Base-by-base conservation (phyloP, 1,140 invertebrate species). In the Diabrotica virgifera region DNA sequence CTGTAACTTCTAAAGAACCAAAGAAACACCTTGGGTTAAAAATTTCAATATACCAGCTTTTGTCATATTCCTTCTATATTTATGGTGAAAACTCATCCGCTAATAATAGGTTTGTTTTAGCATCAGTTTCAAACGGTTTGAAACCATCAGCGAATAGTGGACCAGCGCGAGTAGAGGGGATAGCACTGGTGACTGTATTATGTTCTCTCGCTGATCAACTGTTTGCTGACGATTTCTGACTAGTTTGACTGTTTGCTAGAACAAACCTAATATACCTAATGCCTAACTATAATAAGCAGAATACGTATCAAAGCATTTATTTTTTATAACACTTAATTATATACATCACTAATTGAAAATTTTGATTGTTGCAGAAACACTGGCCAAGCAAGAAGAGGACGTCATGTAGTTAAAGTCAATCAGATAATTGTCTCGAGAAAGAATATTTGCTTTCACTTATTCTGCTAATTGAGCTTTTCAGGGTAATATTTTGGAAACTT, bases 341-440 rank as follows among this genome's bases (percentile, higher is more conserved):
- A 11, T 52, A 52, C n/a, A 52, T 52, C 6, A n/a, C n/a, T 52
- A 12, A 12, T 12, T 52, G 14, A 5, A 14, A 55, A 55, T 13
- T 55, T 55, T 55, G 8, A 6, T 55, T 55, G 14, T 55, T 55
- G 9, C 53, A 55, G 53, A 55, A 55, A 7, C 36, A 13, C 13
- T 55, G 14, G 53, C 13, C 6, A 55, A 24, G 36, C 53, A 55
- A 55, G 53, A 55, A 55, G 53, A 55, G 14, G 53, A 55, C 36
- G 53, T 13, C 53, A 13, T 55, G 53, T 55, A 55, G 36, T 13
- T 55, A n/a, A 24, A 14, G 14, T 10, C 14, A 24, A 10, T 14
- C 36, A 24, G 53, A 55, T 10, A 55, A 55, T 24, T 55, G 14
- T 13, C n/a, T 4, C 35, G 38, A 58, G 37, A 36, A 40, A 36